phyloP scores from a whole-genome alignment of 2,113 vertebrate genomes.

The Pardalotus punctatus region DNA sequence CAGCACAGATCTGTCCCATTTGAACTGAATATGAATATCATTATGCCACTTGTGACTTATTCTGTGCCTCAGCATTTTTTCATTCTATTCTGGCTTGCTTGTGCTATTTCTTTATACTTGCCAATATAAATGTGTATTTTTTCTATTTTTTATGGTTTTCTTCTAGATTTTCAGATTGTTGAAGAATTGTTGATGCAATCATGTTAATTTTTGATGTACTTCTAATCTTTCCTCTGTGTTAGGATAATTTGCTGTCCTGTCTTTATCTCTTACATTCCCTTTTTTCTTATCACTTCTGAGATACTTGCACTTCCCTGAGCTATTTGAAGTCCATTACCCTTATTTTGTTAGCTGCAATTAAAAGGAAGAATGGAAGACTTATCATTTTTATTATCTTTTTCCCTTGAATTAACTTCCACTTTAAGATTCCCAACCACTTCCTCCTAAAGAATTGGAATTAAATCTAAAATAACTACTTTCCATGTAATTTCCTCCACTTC shows the following conservation, averaged over 20 bases:
- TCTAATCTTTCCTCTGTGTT: neutral
- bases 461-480: conserved; percentile 16
- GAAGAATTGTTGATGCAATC: neutral
- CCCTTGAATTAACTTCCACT: conserved; percentile 53
- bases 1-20: neutral
- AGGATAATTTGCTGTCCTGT: conserved; percentile 16
- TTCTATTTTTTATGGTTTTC: neutral
- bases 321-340: conserved; percentile 52
- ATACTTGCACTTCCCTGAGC: conserved; percentile 20
- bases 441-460: conserved; percentile 8
- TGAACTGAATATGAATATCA: neutral
- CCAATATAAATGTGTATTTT: neutral
- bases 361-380: conserved; percentile 25
- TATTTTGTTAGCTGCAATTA: conserved; percentile 50
- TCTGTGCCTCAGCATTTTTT: neutral
- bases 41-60: neutral
- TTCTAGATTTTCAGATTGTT: neutral
- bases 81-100: neutral
- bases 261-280: conserved; percentile 20
- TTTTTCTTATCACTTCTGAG: conserved; percentile 31
- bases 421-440: conserved; percentile 30
- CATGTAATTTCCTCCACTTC: conserved; percentile 25
- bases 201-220: conserved; percentile 13
- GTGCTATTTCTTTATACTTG: neutral
- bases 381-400: conserved; percentile 52